Conservation (phyloP, 2,113 vertebrate genomes). For the Stictonetta naevosa region DNA sequence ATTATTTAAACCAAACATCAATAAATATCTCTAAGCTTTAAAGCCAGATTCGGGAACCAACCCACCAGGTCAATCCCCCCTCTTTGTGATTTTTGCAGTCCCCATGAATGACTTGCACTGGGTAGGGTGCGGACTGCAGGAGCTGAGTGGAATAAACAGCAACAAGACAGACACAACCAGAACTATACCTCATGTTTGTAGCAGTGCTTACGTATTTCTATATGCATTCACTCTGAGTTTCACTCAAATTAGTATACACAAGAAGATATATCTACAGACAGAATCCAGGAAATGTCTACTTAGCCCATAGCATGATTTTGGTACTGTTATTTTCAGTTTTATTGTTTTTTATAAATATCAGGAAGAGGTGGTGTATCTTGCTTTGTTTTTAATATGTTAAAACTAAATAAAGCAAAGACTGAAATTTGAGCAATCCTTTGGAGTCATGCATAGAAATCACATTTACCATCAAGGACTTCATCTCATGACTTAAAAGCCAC, state of each 20-base stretch:
- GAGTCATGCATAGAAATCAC: background rate
- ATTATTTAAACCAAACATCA: background rate
- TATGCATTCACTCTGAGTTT: background rate
- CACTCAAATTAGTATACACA: background rate
- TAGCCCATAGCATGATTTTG: background rate
- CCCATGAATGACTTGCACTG: background rate
- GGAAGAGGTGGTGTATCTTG: too few relatives aligned
- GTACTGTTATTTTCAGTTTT: background rate
- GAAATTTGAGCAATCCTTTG: background rate
- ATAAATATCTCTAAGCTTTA: background rate
- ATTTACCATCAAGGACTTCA: background rate
- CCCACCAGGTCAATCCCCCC: background rate
- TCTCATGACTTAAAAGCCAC: background rate
- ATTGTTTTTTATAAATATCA: background rate
- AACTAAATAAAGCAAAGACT: background rate
- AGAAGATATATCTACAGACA: background rate
- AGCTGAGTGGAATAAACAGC: background rate
- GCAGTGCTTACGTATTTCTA: background rate
- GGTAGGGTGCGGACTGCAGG: background rate
- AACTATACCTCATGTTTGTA: background rate
- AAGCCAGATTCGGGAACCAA: background rate
- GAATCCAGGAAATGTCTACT: background rate
- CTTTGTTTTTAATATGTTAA: background rate
- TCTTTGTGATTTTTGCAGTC: background rate
- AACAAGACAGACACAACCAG: rapidly evolving